Base-by-base conservation (phyloP, 2,797 vertebrate species). In the Eidolon dupreanum region DNA sequence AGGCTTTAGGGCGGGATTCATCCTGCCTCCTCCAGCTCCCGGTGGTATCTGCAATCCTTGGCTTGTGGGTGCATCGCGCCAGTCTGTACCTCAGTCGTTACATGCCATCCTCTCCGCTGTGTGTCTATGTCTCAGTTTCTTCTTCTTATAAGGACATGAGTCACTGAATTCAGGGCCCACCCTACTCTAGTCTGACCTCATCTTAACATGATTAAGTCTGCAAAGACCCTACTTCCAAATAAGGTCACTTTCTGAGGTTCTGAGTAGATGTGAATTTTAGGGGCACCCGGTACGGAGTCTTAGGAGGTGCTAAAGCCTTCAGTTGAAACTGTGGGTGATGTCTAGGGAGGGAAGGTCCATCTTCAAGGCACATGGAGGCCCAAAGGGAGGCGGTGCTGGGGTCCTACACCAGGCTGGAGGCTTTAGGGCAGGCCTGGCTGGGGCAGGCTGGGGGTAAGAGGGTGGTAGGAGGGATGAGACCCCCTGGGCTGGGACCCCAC, bases 61-160 rank as follows among this genome's bases (percentile, higher is more conserved):
- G 59, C 65, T 55, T 41, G n/a, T 22, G 36, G 71, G 13, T 26
- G 5, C 36, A 4, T 46, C 15, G 1, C 46, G 43, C 31, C 1
- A 0, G 1, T 2, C 10, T 38, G 19, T 3, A 3, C 16, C 20
- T 63, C 19, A 0, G 0, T 22, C 2, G 0, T 22, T 22, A 61
- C 3, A 3, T 0, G 5, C 17, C 4, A 2, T 24, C 49, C 24
- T 55, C 22, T 31, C 36, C 24, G 24, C 61, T 33, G 33, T 0
- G 31, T 22, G 10, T 79, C 53, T 70, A 22, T 41, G 19, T 41
- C 3, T 33, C 15, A 5, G 17, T 11, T 51, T 70, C 36, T 71
- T 49, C 20, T 71, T 61, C 11, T 61, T 10, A 1, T 1, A 1
- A 59, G 57, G 70, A 71, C 7, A 31, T 49, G 49, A 0, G 22